These are phyloP conservation scores for Nomia melanderi DNA, from an alignment of 1,140 invertebrate species.

Conservation along the genomic window DNA sequence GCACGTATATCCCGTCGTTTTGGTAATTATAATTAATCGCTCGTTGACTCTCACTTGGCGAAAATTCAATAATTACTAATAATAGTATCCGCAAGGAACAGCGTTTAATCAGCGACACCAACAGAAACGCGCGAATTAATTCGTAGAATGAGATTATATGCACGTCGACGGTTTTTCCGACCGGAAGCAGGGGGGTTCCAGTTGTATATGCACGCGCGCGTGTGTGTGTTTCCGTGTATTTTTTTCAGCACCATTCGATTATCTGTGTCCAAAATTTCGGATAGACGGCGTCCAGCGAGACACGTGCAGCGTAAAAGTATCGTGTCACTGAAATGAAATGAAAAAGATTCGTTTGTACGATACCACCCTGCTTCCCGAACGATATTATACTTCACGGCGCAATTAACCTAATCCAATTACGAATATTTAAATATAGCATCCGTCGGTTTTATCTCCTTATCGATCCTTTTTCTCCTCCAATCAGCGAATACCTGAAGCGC, in stretches of 20 bases:
- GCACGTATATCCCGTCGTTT: conserved; percentile 64
- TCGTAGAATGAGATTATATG: conserved; percentile 23
- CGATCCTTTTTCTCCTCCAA: background rate
- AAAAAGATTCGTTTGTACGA: background rate
- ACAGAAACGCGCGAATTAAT: conserved; percentile 43
- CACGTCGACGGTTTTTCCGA: conserved; percentile 20
- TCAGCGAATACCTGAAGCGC: conserved; percentile 47
- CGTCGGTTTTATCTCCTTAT: background rate
- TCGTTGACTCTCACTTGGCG: conserved; percentile 58
- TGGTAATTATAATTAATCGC: conserved; percentile 64
- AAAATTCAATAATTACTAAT: conserved; percentile 64
- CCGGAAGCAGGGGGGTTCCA: conserved; percentile 6
- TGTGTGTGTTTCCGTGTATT: too few species aligned
- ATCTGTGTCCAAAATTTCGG: background rate
- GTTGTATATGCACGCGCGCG: too few species aligned
- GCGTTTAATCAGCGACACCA: conserved; percentile 37
- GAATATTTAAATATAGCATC: conserved; percentile 17
- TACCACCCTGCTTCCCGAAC: conserved; percentile 31
- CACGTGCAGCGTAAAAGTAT: background rate
- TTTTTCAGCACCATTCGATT: too few species aligned
- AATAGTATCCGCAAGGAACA: conserved; percentile 54
- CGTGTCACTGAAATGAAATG: background rate
- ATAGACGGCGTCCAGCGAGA: background rate
- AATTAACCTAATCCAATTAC: conserved; percentile 19
- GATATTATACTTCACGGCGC: background rate